Evolutionary conservation across 2,113 vertebrate species (phyloP).

Genomic region (Fregata magnificens): DNA sequence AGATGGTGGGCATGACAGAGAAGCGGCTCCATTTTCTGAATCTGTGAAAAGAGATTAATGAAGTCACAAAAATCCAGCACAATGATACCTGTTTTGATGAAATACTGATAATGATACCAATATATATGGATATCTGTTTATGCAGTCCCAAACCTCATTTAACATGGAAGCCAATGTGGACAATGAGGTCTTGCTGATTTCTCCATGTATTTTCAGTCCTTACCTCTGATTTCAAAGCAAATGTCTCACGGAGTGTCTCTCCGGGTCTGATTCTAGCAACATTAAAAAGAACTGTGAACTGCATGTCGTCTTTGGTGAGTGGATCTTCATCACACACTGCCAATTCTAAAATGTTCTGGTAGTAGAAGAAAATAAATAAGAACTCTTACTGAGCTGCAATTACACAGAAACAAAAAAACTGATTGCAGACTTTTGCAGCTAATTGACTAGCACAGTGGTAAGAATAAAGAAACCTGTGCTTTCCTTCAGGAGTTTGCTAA

Average conservation of each 20-base stretch:
- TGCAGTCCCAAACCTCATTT: not conserved
- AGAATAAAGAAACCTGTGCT: not conserved
- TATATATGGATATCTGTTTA: not conserved
- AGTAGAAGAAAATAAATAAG: not conserved
- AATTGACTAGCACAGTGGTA: not conserved
- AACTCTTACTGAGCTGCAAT: not conserved
- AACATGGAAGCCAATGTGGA: not conserved
- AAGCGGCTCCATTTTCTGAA: not conserved
- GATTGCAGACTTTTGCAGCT: not conserved
- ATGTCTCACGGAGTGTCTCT: slow-evolving; percentile 64
- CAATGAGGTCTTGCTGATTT: not conserved
- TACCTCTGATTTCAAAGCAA: slow-evolving; percentile 77
- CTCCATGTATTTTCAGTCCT: not conserved
- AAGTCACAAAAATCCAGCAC: not conserved
- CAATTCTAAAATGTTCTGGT: slow-evolving; percentile 76
- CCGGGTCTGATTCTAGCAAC: slow-evolving; percentile 73
- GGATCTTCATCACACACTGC: slow-evolving; percentile 73
- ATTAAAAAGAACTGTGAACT: slow-evolving; percentile 78
- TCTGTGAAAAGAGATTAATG: not conserved
- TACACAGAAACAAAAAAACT: not conserved
- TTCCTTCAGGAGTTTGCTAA: not conserved
- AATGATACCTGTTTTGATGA: not conserved
- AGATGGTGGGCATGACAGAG: not conserved
- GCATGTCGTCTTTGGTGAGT: slow-evolving; percentile 65
- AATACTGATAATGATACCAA: not conserved